Evolutionary conservation across 2,888 invertebrate species (phyloP), one percentile per base, ranked within the genome.

Genomic region (Dichetophora obliterata): DNA sequence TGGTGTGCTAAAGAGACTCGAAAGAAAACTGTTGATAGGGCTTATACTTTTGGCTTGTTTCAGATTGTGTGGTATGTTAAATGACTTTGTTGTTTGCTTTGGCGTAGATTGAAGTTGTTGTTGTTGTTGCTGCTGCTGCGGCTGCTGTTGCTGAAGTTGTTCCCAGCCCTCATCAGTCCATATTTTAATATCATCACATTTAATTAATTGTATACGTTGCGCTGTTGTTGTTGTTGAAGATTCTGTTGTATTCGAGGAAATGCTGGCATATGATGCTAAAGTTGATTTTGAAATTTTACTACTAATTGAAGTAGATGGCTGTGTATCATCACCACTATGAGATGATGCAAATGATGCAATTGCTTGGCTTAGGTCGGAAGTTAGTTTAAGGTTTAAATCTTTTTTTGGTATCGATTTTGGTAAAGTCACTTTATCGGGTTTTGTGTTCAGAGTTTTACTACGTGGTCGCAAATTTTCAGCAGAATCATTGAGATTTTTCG

Each of bases 141-240:
- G 75, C 16, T 71, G 75, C 19, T 24, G 79, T 80, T 74, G 75
- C 16, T 75, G 74, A 54, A 77, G 75, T 9, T 75, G 74, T 65
- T 80, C 82, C 73, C 79, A 82, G 37, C 79, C 80, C 66, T 86
- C 85, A 80, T 89, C 89, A n/a, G 86, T 87, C 86, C 89, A 87
- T 74, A 89, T 89, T 81, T 89, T 87, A 22, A 89, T 89, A 78
- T 89, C 85, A 79, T 89, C 89, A 66, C 89, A 89, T 78, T 89
- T 88, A 1, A 89, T 86, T 11, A 89, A 63, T 71, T 88, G 84
- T 34, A 88, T 86, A 37, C 80, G 81, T 4, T 79, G 80, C 6
- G 71, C 14, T 22, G 77, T 72, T 8, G 72, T 72, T 8, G 72
- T 78, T 24, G 69, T 80, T 3, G 84, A 82, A 19, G 82, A 80